A percentile compares a stretch with the other conserved stretches of the same genome.
Evolutionary conservation across 2,797 vertebrate species (phyloP).

Genomic region (Coracias cyanogaster): DNA sequence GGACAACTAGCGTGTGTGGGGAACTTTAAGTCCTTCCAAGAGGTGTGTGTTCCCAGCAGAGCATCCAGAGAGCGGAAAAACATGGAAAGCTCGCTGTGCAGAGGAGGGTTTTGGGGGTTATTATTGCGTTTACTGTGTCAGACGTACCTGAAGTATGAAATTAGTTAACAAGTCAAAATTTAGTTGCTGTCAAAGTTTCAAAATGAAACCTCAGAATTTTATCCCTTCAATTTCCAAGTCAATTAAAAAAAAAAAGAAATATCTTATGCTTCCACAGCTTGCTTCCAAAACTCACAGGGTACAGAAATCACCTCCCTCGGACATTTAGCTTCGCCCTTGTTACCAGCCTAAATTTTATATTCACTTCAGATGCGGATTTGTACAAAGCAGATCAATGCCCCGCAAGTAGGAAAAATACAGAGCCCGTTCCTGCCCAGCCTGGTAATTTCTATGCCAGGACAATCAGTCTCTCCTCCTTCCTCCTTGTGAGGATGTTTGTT

Average conservation of each 20-base stretch:
- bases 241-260: not conserved
- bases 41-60: not conserved
- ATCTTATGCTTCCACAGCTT: not conserved
- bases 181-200: not conserved
- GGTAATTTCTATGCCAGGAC: not conserved
- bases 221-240: not conserved
- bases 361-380: not conserved
- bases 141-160: not conserved
- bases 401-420: not conserved
- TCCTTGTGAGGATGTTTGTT: not conserved
- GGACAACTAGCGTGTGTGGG: not conserved
- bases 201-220: not conserved
- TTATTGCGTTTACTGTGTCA: not conserved
- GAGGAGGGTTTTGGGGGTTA: not conserved
- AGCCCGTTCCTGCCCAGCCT: not conserved
- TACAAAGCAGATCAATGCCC: not conserved
- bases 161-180: not conserved
- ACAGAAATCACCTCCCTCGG: accelerated
- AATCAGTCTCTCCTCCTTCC: not conserved
- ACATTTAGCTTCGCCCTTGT: not conserved
- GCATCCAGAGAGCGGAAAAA: not conserved
- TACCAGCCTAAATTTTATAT: too few species aligned
- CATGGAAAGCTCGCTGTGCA: not conserved
- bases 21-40: not conserved
- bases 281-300: accelerated